Conservation (phyloP, 2,113 vertebrate species). For the Amphiprion ocellaris region DNA sequence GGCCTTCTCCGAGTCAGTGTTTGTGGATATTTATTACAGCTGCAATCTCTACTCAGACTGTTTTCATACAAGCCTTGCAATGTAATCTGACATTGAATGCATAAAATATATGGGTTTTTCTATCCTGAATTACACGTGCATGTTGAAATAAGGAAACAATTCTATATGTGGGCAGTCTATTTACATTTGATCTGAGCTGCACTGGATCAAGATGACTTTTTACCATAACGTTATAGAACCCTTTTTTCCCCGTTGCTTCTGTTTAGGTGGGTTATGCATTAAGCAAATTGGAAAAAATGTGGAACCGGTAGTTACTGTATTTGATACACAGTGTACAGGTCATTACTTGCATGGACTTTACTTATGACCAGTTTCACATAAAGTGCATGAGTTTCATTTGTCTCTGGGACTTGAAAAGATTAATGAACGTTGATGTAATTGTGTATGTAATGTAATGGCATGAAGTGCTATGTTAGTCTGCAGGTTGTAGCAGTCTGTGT, state of each 20-base stretch:
- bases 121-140: neutral
- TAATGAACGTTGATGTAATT: neutral
- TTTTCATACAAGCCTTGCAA: slow-evolving; percentile 20
- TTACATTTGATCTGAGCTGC: neutral
- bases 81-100: slow-evolving; percentile 1
- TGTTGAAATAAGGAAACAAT: slow-evolving; percentile 14
- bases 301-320: neutral
- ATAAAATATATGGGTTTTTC: neutral
- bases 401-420: slow-evolving; percentile 1
- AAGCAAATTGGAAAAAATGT: neutral
- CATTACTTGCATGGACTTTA: neutral
- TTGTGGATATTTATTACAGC: slow-evolving; percentile 39
- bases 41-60: slow-evolving; percentile 10
- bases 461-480: too few relatives aligned
- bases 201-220: neutral
- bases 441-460: neutral
- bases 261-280: neutral
- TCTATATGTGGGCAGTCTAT: slow-evolving; percentile 3
- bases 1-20: slow-evolving; percentile 30
- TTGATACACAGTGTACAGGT: neutral
- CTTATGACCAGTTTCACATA: neutral
- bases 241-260: neutral
- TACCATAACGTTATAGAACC: neutral
- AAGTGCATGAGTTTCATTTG: neutral
- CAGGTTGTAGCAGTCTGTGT: too few relatives aligned